Evolutionary conservation across 2,113 vertebrate genomes (phyloP).

Genomic region (Tragulus kanchil): DNA sequence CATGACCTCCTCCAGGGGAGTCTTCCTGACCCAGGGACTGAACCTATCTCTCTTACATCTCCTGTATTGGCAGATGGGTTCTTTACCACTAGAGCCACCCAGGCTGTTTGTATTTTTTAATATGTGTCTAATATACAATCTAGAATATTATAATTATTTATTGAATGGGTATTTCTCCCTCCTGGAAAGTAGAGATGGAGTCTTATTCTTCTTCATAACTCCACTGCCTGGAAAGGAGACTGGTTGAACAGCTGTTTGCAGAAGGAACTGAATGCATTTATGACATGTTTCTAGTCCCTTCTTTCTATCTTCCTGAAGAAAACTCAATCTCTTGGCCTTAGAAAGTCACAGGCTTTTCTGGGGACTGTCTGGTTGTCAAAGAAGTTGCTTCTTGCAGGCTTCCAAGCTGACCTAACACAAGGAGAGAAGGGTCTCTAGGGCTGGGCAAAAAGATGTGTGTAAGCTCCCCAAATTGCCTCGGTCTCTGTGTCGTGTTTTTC

Average conservation of each 20-base stretch:
- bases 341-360: not conserved
- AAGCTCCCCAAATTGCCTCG: not conserved
- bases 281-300: slow-evolving; percentile 13
- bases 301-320: not conserved
- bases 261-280: not conserved
- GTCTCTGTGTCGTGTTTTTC: slow-evolving; percentile 60
- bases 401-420: not conserved
- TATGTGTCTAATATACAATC: not conserved
- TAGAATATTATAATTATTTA: not conserved
- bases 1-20: no score
- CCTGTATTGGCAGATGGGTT: no score
- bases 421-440: not conserved
- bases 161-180: not conserved
- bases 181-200: not conserved
- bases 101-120: not conserved
- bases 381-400: not conserved
- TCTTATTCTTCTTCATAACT: not conserved
- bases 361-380: not conserved
- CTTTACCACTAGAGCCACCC: no score
- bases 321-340: not conserved
- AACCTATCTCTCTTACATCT: no score
- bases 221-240: not conserved
- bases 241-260: not conserved
- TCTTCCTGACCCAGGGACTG: no score
- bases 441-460: not conserved